Conservation (phyloP, 2,797 vertebrate genomes). For the Threskiornis aethiopicus region DNA sequence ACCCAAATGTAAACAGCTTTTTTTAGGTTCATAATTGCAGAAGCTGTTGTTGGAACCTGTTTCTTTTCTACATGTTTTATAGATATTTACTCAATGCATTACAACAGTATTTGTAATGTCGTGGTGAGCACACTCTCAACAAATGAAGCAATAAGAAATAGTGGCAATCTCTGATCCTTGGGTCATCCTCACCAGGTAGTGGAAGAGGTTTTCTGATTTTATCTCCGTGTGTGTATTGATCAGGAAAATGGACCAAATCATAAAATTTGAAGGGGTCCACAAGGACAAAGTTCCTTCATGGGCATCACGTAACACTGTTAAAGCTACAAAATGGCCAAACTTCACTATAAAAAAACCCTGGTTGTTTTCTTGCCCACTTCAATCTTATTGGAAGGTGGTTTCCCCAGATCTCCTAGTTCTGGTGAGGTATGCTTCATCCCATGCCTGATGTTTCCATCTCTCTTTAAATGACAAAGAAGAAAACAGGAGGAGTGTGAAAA, state of each 20-base stretch:
- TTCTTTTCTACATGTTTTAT: background rate
- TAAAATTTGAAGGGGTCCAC: background rate
- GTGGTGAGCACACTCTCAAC: background rate
- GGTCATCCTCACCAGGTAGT: rapidly evolving
- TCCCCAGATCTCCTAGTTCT: background rate
- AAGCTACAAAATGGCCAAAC: background rate
- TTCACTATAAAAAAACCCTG: background rate
- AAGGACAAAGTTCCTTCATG: background rate
- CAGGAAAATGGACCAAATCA: background rate
- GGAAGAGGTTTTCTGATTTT: background rate
- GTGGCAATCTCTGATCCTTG: background rate
- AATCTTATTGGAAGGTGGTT: background rate
- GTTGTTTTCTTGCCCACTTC: background rate
- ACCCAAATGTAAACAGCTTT: background rate
- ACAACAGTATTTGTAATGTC: background rate
- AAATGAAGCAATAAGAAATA: background rate
- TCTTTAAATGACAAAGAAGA: background rate
- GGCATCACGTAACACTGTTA: background rate
- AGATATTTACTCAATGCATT: background rate
- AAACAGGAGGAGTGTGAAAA: background rate
- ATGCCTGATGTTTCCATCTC: background rate
- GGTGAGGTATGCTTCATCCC: background rate
- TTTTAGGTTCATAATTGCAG: background rate
- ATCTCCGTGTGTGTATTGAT: background rate
- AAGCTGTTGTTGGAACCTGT: background rate